Percentiles rank a stretch among this genome's conserved stretches.
These are phyloP conservation scores for Halocaridina rubra DNA, from an alignment of 2,888 invertebrate species.

Conservation along the genomic window DNA sequence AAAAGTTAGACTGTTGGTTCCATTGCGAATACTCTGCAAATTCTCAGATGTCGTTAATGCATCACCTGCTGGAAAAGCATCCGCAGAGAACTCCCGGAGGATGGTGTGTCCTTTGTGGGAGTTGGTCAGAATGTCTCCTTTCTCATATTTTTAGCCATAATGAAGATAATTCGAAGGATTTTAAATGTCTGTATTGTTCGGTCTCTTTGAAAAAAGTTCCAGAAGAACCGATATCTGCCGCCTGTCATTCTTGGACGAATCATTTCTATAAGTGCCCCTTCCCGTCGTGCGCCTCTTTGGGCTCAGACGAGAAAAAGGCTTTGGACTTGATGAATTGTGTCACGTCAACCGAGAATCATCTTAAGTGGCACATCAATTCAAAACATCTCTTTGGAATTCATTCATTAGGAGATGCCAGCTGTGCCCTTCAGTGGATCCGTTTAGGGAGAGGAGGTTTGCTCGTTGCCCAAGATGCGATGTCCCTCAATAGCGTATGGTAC, in stretches of 20 bases:
- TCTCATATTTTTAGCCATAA: conserved; percentile 28
- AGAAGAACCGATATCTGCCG: conserved; percentile 28
- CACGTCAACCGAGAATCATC: not conserved
- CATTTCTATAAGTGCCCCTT: conserved; percentile 58
- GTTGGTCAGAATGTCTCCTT: conserved; percentile 49
- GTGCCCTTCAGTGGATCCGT: conserved; percentile 35
- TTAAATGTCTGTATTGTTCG: conserved; percentile 33
- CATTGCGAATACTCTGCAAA: conserved; percentile 21
- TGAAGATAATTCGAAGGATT: not conserved
- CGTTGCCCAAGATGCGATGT: conserved; percentile 15
- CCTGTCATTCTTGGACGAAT: conserved; percentile 32
- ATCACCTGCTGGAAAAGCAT: conserved; percentile 49
- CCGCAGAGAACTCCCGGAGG: conserved; percentile 37
- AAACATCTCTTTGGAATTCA: conserved; percentile 26
- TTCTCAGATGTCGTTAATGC: not conserved
- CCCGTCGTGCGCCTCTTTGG: conserved; percentile 38
- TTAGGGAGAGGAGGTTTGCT: conserved; percentile 39
- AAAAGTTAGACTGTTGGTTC: conserved; percentile 41
- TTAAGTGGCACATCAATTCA: conserved; percentile 36
- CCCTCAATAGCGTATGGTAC: conserved; percentile 20
- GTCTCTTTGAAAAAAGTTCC: not conserved
- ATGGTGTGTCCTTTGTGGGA: conserved; percentile 60
- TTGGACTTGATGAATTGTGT: conserved; percentile 4
- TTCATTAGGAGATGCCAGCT: conserved; percentile 13
- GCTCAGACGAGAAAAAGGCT: not conserved